A percentile compares a stretch with the other conserved stretches of the same genome.
Conservation (phyloP, 2,888 invertebrate species). For the Platypus cylindrus region DNA sequence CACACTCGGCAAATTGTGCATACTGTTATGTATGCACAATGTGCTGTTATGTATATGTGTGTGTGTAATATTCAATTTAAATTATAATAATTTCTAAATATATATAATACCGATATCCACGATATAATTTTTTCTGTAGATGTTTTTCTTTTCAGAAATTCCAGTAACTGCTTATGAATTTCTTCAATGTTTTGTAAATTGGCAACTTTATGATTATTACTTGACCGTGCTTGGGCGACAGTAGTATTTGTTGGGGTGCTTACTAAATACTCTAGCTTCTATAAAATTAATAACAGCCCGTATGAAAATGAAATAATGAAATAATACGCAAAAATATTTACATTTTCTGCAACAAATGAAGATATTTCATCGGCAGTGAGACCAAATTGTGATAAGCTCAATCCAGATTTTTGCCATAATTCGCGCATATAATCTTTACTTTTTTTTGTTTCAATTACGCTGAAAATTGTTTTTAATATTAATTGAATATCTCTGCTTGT, state of each 20-base stretch:
- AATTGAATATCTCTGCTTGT: no score
- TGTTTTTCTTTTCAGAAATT: slow-evolving; percentile 39
- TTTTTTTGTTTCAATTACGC: slow-evolving; percentile 44
- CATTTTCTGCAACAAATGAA: slow-evolving; percentile 39
- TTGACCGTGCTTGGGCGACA: no score
- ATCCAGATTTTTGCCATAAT: slow-evolving; percentile 42
- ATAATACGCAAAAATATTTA: slow-evolving; percentile 22
- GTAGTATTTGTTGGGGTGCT: no score
- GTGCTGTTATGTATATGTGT: no score
- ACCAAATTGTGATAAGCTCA: slow-evolving; percentile 43
- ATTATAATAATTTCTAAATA: no score
- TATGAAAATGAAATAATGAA: no score
- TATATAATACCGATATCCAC: slow-evolving; percentile 22
- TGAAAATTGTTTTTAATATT: slow-evolving; percentile 45
- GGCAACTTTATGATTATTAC: no score
- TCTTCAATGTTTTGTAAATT: slow-evolving; percentile 32
- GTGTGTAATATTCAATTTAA: no score
- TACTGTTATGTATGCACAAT: no score
- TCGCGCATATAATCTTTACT: slow-evolving; percentile 42
- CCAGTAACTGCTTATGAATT: slow-evolving; percentile 41
- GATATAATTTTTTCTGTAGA: slow-evolving; percentile 39
- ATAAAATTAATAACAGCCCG: no score
- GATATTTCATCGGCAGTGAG: slow-evolving; percentile 31
- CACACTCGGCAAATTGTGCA: no score
- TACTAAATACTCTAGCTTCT: slow-evolving; percentile 25